Evolutionary conservation across 1,140 invertebrate species (phyloP), one percentile per base, ranked within the genome.

Genomic region (Brachystomella parvula): DNA sequence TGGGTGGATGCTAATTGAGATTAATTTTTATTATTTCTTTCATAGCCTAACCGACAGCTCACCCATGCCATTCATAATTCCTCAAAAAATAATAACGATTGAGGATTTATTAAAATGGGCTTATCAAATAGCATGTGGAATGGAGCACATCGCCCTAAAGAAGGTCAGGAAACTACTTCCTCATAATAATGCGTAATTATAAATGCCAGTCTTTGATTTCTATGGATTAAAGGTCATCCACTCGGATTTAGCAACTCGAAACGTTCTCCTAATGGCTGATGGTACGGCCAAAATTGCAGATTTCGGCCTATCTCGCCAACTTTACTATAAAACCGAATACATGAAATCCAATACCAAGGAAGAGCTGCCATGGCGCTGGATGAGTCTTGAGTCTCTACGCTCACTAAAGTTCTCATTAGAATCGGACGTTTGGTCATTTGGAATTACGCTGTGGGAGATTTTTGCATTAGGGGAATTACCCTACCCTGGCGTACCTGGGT

Each of bases 401-500:
- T 35, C 32, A 12, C 21, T 62, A 31, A 44, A 17, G 12, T 62
- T 62, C 35, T 62, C 60, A 9, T 17, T 26, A 9, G 60, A 35
- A 24, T 35, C 30, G 12, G 60, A 60, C 29, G 58, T 60, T 28
- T 60, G 58, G 58, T 15, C 58, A 33, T 60, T 60, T 60, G 58
- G 60, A 6, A 15, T 62, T 15, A 62, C 60, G 12, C 79, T 96
- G 24, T 97, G 94, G 94, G 94, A 96, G 82, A 93, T 96, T 88
- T 96, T 92, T 79, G 87, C 90, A 0, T 89, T 87, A 74, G 93
- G 92, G 1, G 81, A 86, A 72, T 86, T 88, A 71, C 94, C 94
- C 0, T 97, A 93, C 78, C 88, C 90, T 1, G 84, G 84, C 26
- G 82, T 90, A 62, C 81, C 82, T 15, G 59, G 68, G 1, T 64